Evolutionary conservation across 2,888 invertebrate genomes (phyloP).

Genomic region (Agrochola litura): DNA sequence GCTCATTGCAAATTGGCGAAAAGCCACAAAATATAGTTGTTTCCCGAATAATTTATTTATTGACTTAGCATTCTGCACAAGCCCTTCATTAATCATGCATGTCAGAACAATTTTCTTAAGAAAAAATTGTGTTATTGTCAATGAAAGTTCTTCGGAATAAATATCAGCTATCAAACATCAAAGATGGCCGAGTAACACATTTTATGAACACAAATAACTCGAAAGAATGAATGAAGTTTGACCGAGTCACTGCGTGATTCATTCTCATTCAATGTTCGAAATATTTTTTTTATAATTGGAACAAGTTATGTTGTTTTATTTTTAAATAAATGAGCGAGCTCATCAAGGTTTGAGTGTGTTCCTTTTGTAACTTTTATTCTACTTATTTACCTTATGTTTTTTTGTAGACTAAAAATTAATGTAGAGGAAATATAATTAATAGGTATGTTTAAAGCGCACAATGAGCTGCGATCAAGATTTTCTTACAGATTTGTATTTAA

Average conservation of each 20-base stretch:
- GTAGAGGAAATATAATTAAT: background rate
- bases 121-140: conserved; percentile 25
- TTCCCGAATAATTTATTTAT: conserved; percentile 22
- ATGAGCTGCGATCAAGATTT: background rate
- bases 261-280: conserved; percentile 60
- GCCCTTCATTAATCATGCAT: conserved; percentile 56
- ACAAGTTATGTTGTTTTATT: conserved; percentile 49
- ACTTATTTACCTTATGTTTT: background rate
- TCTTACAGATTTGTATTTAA: background rate
- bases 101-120: conserved; percentile 17
- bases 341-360: conserved; percentile 45
- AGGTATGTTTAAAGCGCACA: background rate
- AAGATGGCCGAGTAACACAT: conserved; percentile 69
- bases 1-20: conserved; percentile 21
- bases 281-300: conserved; percentile 65
- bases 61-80: conserved; percentile 6
- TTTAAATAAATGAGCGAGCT: conserved; percentile 46
- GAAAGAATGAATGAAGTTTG: conserved; percentile 62
- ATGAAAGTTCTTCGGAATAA: conserved; percentile 34
- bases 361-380: conserved; percentile 33
- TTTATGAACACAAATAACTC: conserved; percentile 60
- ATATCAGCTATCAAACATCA: conserved; percentile 57
- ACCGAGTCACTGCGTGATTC: conserved; percentile 45
- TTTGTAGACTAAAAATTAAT: background rate
- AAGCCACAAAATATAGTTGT: conserved; percentile 29